Base-by-base conservation (phyloP, 2,888 invertebrate species). In the Brachycybe producta region DNA sequence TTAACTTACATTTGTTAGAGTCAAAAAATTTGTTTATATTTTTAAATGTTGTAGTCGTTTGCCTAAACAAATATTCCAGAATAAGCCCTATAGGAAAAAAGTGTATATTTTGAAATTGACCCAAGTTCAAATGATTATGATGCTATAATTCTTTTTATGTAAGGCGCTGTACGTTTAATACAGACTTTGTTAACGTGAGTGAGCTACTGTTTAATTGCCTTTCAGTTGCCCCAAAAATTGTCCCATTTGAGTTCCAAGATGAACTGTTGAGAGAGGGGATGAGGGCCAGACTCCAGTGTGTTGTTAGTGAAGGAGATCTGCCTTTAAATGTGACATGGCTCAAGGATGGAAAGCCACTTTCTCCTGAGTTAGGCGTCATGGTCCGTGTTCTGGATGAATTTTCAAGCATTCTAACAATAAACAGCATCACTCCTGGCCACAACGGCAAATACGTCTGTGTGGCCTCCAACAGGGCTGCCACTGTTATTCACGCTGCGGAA, bases 181-280 rank as follows among this genome's bases (percentile, higher is more conserved):
- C n/a, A n/a, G n/a, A n/a, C 4, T 39, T 48, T 8, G 60, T 61
- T 19, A 56, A 58, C 52, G 61, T 61, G 61, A 52, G 48, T 26
- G 17, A 52, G 51, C 67, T 65, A 65, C 73, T 74, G 67, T 24
- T 23, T 23, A 38, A 21, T 27, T 48, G 28, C n/a, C n/a, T n/a
- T 49, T 2, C 49, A 49, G 49, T 49, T 41, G 41, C 49, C 32
- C 49, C 49, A 21, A 49, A 49, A 49, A 41, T 49, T 24, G 41
- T 49, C 24, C 49, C 49, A 3, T 49, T 49, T 42, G 32, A 21
- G 19, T 49, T 49, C 26, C 49, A 49, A 49, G 49, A 49, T n/a
- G 49, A 49, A 42, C 49, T 49, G 21, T 38, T 49, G 15, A 19
- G 49, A 19, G 49, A 49, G 28, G 49, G 49, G 21, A 49, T 49